Evolutionary conservation across 2,888 invertebrate genomes (phyloP), one percentile per base, ranked within the genome.

Genomic region (Calliopum simillimum): DNA sequence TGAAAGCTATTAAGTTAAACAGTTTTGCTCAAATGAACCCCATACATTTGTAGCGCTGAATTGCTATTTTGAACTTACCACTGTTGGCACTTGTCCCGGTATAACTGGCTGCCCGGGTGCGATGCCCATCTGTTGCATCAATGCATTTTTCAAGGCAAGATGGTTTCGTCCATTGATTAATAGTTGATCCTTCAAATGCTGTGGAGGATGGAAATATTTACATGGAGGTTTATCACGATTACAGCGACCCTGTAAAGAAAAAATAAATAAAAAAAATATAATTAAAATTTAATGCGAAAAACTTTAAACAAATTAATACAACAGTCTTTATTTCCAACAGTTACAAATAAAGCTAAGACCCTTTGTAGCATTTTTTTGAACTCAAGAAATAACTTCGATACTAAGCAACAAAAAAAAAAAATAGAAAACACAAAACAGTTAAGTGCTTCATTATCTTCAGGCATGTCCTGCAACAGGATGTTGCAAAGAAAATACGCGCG

Each of bases 131-230:
- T 97, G 96, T 90, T 96, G 96, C 94, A 97, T 95, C 84, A 97
- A 90, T 82, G 96, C 97, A 90, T 98, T 98, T 90, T 99, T 99
- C 88, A 99, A 90, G 85, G 99, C 98, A 89, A 99, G 91, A 90
- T 99, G 99, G 91, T 99, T 99, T 86, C 98, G 91, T 79, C 99
- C 99, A 90, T 99, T 99, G 90, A 99, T 98, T 88, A 99, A 91
- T 87, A 99, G 91, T 91, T 99, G 99, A 89, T 99, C 99, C 90
- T 99, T 98, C 84, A 99, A 91, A 88, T 99, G 99, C 88, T 99
- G 99, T 80, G 99, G 99, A 81, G 99, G 99, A 89, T 99, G 99
- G 89, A 99, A 98, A 90, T 99, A 99, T 91, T 99, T 99, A 95
- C 99, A 99, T 84, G 99, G 99, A 78, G 99, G 99, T 88, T 99